Conservation (phyloP, 2,113 vertebrate genomes). For the Varanus salvator region DNA sequence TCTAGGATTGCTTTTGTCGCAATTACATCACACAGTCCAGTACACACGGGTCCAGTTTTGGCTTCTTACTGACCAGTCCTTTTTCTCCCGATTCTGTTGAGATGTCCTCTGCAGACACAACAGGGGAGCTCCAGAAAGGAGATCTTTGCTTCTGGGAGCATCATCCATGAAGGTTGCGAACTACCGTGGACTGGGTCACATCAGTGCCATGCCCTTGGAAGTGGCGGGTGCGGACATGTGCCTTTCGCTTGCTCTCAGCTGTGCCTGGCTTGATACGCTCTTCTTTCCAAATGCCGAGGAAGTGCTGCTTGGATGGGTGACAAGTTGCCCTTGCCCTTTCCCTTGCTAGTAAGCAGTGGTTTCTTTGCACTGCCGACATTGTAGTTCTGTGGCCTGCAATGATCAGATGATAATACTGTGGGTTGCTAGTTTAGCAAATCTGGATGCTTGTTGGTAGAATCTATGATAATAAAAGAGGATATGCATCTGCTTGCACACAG, state of each 20-base stretch:
- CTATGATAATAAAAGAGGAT: no score
- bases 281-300: neutral
- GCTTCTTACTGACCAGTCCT: no score
- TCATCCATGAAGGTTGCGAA: neutral
- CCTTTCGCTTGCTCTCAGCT: no score
- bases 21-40: no score
- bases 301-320: neutral
- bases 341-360: neutral
- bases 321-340: neutral
- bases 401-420: no score
- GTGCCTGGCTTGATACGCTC: no score
- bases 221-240: no score
- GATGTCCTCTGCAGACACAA: neutral
- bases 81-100: no score
- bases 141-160: neutral
- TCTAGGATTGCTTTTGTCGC: no score
- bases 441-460: neutral
- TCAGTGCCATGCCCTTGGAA: neutral
- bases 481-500: no score
- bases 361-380: neutral
- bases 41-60: no score
- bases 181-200: neutral
- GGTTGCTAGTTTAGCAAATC: neutral
- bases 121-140: neutral
- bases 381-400: neutral